Conservation (phyloP, 2,113 vertebrate genomes). For the Aegithalos caudatus region DNA sequence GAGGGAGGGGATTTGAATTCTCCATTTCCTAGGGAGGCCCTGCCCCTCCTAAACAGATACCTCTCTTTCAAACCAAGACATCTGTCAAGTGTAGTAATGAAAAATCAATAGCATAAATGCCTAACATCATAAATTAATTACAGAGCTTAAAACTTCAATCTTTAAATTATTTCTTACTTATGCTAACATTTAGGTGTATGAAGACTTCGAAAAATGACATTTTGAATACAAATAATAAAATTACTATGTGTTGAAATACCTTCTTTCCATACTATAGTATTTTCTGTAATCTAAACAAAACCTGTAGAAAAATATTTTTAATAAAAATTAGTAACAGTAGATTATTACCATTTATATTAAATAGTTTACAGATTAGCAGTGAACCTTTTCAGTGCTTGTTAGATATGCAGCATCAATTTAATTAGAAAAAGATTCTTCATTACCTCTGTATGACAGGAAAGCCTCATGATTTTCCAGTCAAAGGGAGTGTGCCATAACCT, state of each 20-base stretch:
- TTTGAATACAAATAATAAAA: background rate
- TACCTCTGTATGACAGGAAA: background rate
- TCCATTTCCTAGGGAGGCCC: too few relatives aligned
- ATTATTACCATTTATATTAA: background rate
- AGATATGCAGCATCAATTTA: background rate
- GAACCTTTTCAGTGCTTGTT: background rate
- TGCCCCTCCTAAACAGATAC: too few relatives aligned
- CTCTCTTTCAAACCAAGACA: background rate
- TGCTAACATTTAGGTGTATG: background rate
- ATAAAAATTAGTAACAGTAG: background rate
- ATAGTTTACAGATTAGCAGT: background rate
- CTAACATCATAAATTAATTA: background rate
- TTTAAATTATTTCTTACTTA: background rate
- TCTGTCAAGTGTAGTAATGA: background rate
- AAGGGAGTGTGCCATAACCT: background rate
- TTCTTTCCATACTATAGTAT: background rate
- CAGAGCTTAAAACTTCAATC: background rate
- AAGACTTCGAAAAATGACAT: background rate
- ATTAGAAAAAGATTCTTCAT: background rate
- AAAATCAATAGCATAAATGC: background rate
- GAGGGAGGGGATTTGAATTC: too few relatives aligned
- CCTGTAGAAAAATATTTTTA: background rate
- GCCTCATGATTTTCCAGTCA: background rate
- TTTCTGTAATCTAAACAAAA: background rate
- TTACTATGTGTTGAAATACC: background rate